Base-by-base conservation (phyloP, 92 coral and sea anemone genomes). In the Isaurus tuberculatus region DNA sequence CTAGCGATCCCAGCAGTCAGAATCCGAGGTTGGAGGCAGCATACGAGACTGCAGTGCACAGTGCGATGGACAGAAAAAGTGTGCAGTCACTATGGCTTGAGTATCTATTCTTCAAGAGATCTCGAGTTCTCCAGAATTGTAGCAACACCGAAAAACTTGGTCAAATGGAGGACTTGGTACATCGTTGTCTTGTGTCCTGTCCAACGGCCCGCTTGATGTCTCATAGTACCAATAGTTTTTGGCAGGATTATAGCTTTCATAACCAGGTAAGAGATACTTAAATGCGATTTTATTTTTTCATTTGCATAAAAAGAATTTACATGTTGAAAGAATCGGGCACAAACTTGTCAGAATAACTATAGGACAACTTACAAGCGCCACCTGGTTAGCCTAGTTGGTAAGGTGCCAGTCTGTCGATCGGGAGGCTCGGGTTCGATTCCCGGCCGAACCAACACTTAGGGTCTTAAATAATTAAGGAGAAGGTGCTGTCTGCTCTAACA, bases 191-290 rank as follows among this genome's bases (percentile, higher is more conserved):
- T n/a, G 73, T 92, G 65, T 92, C 97, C 0, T 92, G 89, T 31
- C 94, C 96, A 57, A 83, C 92, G 8, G 86, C 91, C 75, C 77
- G 90, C 61, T 84, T 92, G 23, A 31, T 94, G 55, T 95, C 93
- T 36, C 73, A 84, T 72, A 86, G 94, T n/a, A 81, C 98, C 16
- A 85, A 95, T 27, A 78, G 74, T 43, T 78, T 83, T 9, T 94
- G 98, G 98, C 93, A 88, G 58, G 98, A 97, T 77, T 94, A 93
- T 73, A 89, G 90, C 66, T 94, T 97, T 89, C 94, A 97, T 57
- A 97, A 97, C 75, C 89, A 97, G 97, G 99, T 96, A 42, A 75
- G 85, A 40, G n/a, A n/a, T n/a, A n/a, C n/a, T n/a, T n/a, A n/a
- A n/a, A n/a, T n/a, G n/a, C n/a, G n/a, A n/a, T n/a, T n/a, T n/a